Evolutionary conservation across 2,113 vertebrate genomes (phyloP), one percentile per base, ranked within the genome.

Genomic region (Daphoenositta chrysoptera): DNA sequence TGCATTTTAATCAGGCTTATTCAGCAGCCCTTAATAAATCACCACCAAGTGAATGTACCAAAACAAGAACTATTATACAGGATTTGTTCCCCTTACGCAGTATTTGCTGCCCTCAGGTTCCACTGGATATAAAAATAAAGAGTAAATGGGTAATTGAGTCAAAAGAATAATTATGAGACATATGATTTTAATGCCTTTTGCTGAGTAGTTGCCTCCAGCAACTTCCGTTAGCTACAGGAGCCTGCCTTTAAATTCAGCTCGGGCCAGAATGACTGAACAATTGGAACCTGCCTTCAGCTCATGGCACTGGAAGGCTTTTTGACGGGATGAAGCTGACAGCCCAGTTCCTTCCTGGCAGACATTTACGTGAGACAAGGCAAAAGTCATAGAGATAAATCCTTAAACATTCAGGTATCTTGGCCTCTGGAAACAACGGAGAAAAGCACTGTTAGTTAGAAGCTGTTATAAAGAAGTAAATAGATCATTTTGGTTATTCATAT

Each of bases 1-100:
- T 98, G 98, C 98, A 98, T 98, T 98, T 98, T 98, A 98, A 98
- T 98, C 97, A 98, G 98, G 96, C 97, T 98, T 98, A 98, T 98
- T 98, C 98, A 98, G 95, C 90, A 97, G 97, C 94, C 98, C 97
- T 98, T 98, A 98, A 98, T 98, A 97, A 98, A 98, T 98, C 98
- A 98, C 97, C 97, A 97, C 97, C 96, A 98, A 98, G 97, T 93
- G 86, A 98, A 98, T 97, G 96, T 97, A 97, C 96, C 96, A 97
- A 98, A 98, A 97, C 97, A 98, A 98, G 97, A 97, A 96, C 97
- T 90, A 95, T 98, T 98, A 96, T 97, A 90, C 84, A 40, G 81
- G 78, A 84, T 97, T 96, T 95, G 96, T 97, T 97, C 96, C 95
- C 94, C 89, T 96, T 95, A 95, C 31, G 78, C 89, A 96, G 93